Conservation (phyloP, 2,113 vertebrate species). For the Tamias sibiricus region DNA sequence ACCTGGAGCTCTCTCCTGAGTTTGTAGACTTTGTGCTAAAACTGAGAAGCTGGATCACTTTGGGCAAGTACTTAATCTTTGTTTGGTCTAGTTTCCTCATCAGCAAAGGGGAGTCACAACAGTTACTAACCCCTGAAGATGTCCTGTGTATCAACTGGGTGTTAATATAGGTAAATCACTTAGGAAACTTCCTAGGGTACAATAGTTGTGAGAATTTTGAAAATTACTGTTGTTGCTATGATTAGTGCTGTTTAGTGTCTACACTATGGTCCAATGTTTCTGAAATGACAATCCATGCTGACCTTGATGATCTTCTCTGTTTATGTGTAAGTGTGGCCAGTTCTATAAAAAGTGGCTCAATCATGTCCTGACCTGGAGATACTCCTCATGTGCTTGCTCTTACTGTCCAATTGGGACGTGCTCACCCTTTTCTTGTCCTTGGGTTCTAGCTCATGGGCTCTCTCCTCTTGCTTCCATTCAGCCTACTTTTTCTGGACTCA, state of each 20-base stretch:
- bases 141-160: not conserved
- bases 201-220: not conserved
- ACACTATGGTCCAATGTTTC: not conserved
- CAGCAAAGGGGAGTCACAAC: not conserved
- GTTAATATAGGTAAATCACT: not conserved
- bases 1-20: not conserved
- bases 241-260: not conserved
- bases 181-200: not conserved
- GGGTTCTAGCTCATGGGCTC: not conserved
- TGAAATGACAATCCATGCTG: not conserved
- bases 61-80: not conserved
- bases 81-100: not conserved
- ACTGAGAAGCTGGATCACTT: not conserved
- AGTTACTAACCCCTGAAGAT: not conserved
- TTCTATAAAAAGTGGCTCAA: not conserved
- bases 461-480: not conserved
- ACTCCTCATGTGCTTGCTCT: not conserved
- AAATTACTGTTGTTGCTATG: not conserved
- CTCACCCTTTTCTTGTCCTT: not conserved
- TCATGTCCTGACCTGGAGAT: not conserved
- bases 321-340: not conserved
- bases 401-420: not conserved
- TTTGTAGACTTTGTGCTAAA: not conserved
- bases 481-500: not conserved
- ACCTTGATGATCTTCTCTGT: not conserved